Evolutionary conservation across 92 coral and sea anemone genomes (phyloP).

Genomic region (Chrysogorgia sp.): DNA sequence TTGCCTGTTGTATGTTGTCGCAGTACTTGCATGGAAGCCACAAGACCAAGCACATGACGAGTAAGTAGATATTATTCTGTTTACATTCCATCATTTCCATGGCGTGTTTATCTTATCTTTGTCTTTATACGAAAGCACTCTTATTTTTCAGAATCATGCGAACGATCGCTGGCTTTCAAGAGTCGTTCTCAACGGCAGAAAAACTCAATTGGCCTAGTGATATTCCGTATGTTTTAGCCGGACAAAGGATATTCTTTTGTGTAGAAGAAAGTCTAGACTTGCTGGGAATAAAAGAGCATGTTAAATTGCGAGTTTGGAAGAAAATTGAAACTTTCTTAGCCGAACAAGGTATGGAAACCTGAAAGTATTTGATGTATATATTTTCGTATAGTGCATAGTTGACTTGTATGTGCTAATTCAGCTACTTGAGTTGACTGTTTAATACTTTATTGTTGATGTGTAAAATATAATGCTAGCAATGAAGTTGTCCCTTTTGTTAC

Average conservation of each 20-base stretch:
- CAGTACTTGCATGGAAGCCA: too few species aligned
- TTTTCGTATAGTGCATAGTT: too few species aligned
- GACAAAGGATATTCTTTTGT: constrained; percentile 2
- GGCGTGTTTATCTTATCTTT: too few species aligned
- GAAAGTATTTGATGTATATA: background rate
- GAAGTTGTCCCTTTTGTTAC: too few species aligned
- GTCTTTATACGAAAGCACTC: background rate
- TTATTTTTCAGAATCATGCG: background rate
- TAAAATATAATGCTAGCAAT: too few species aligned
- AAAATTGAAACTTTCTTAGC: constrained; percentile 8
- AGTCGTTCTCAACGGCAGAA: constrained; percentile 7
- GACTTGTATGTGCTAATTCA: too few species aligned
- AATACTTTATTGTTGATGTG: too few species aligned
- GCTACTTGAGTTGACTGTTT: too few species aligned
- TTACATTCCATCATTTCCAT: too few species aligned
- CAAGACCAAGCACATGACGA: too few species aligned
- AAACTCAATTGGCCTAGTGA: constrained; percentile 16
- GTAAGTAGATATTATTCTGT: too few species aligned
- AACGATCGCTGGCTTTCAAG: constrained; percentile 4
- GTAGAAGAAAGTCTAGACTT: background rate
- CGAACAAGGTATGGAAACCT: constrained; percentile 20
- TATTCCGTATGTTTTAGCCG: background rate
- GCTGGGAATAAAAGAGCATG: constrained; percentile 14
- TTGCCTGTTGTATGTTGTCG: too few species aligned
- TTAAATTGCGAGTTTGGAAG: constrained; percentile 22